Conservation (phyloP, 2,797 vertebrate species). For the Mormyrus proboscirostris region DNA sequence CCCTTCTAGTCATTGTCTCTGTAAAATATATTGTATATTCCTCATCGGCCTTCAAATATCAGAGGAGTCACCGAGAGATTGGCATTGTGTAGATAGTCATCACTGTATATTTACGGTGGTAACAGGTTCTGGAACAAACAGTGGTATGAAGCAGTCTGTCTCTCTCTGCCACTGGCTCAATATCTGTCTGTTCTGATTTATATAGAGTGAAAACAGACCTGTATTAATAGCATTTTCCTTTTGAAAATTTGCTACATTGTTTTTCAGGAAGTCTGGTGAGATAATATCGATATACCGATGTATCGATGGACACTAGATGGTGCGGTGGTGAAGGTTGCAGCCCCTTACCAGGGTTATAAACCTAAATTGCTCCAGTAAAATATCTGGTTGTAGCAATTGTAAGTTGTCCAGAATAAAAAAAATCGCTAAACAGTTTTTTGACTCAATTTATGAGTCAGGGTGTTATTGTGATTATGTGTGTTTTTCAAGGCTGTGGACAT, state of each 20-base stretch:
- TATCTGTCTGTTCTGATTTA: neutral
- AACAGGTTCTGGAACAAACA: neutral
- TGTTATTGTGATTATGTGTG: neutral
- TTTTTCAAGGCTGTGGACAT: neutral
- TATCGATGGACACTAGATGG: neutral
- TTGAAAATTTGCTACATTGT: neutral
- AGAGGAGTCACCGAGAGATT: slow-evolving; percentile 16
- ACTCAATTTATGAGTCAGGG: neutral
- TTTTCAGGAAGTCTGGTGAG: neutral
- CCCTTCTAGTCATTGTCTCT: neutral
- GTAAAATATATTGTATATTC: neutral
- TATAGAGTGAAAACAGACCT: neutral
- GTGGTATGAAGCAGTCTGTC: neutral
- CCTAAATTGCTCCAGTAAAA: neutral
- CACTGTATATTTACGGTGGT: neutral
- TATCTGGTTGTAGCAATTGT: neutral
- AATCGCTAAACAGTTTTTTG: neutral
- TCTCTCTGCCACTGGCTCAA: neutral
- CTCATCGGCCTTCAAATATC: slow-evolving; percentile 12
- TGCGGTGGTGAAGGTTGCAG: neutral
- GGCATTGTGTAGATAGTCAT: neutral
- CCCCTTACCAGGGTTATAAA: neutral
- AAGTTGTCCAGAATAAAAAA: neutral
- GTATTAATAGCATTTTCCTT: neutral
- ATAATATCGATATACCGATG: neutral